Base-by-base conservation (phyloP, 2,888 invertebrate species). In the Diarsia brunnea region DNA sequence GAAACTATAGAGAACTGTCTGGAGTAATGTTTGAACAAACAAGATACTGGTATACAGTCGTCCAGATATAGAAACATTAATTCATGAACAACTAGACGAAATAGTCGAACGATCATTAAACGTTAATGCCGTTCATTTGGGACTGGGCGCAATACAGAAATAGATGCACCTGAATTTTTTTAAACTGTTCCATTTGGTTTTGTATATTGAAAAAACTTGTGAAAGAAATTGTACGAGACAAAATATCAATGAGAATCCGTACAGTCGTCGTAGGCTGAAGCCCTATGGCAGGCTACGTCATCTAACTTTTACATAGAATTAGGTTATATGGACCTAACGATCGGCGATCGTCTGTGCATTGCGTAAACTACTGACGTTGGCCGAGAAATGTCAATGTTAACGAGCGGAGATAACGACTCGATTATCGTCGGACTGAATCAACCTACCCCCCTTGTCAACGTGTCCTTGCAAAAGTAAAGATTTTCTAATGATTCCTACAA, bases 181-280 rank as follows among this genome's bases (percentile, higher is more conserved):
- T 7, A 73, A 14, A 24, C 24, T n/a, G 12, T 19, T 12, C 2
- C 38, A 21, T 14, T 21, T 47, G n/a, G n/a, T 63, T 63, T 66
- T 14, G 19, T 14, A 19, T 14, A 31, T 63, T 16, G 43, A 16
- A 47, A n/a, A 47, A 24, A 38, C 24, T 21, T 14, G 12, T 47
- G 51, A 55, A 53, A 55, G 19, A 31, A 31, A 47, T n/a, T 49
- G 11, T 73, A 16, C 47, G 21, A 31, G 19, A 67, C 21, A 61
- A 43, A 71, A 60, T 55, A 58, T 66, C 60, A 83, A 55, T 68
- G 38, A 67, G 85, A 86, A 77, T 73, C 80, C 81, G 71, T 79
- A 89, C 45, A 87, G 64, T 66, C 11, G 73, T 60, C 64, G 60
- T 82, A 53, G 43, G 43, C 65, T 45, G 86, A 79, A 88, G 76